A percentile compares a stretch with the other conserved stretches of the same genome.
phyloP scores from a whole-genome alignment of 2,113 vertebrate species.

The Macquaria ambigua region DNA sequence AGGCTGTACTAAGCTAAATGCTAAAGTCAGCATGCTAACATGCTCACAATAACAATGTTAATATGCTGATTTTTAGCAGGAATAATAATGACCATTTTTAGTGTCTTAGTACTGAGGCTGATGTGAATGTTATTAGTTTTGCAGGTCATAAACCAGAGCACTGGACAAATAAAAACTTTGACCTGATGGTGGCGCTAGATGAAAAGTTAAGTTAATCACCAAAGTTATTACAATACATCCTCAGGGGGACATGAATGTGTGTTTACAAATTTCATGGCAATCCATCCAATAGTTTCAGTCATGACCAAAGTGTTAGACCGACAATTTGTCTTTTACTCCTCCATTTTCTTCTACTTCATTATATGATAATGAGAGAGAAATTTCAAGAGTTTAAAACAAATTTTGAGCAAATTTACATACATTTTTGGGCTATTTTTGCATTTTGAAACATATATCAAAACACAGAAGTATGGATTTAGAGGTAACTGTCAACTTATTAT shows the following conservation, averaged over 20 bases:
- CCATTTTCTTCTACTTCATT: not conserved
- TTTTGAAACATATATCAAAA: not conserved
- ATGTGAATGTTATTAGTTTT: not conserved
- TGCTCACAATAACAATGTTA: not conserved
- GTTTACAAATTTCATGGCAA: not conserved
- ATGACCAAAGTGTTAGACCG: too few relatives aligned
- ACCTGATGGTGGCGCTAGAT: not conserved
- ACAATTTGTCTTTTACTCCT: not conserved
- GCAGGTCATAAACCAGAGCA: not conserved
- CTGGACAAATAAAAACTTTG: not conserved
- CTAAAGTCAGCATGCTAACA: not conserved
- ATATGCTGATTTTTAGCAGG: not conserved
- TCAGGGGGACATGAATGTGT: not conserved
- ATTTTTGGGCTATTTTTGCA: not conserved
- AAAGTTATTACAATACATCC: not conserved
- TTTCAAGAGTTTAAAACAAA: not conserved
- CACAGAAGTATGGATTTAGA: not conserved
- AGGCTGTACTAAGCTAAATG: not conserved
- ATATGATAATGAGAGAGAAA: not conserved
- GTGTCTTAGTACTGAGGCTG: not conserved
- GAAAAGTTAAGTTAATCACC: not conserved
- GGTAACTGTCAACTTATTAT: not conserved
- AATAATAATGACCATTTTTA: not conserved
- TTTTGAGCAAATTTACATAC: not conserved
- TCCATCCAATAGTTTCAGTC: not conserved